A percentile compares a stretch with the other conserved stretches of the same genome.
phyloP scores from a whole-genome alignment of 2,797 vertebrate species.

The Acanthurus leucopareius region DNA sequence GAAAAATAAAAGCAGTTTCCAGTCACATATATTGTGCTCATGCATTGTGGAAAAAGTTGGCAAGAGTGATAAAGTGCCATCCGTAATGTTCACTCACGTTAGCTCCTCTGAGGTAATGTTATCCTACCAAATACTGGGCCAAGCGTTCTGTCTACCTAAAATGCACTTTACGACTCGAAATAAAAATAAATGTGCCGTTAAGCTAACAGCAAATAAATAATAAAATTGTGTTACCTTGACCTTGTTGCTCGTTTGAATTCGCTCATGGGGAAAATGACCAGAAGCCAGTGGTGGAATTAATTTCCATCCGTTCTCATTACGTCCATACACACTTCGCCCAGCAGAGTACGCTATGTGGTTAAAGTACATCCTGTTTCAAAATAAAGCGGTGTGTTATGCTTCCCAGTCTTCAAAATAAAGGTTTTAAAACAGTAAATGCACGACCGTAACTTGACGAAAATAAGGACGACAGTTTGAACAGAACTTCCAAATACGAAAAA shows the following conservation, averaged over 20 bases:
- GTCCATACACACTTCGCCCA: too few relatives aligned
- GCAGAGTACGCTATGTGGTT: neutral
- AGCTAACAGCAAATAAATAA: neutral
- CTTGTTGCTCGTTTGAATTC: conserved; percentile 34
- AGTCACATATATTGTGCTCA: neutral
- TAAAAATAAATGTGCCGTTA: accelerated
- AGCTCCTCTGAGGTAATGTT: conserved; percentile 39
- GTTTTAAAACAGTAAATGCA: neutral
- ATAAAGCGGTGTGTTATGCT: conserved; percentile 21
- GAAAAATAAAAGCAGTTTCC: neutral
- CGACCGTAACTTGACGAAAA: neutral
- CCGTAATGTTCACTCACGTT: conserved; percentile 28
- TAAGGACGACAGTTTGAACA: neutral
- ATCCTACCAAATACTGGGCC: neutral
- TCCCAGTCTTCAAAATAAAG: conserved; percentile 54
- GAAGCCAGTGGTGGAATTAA: conserved; percentile 31
- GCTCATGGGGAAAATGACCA: conserved; percentile 46
- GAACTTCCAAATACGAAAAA: neutral
- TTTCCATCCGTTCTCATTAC: conserved; percentile 11
- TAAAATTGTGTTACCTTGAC: conserved; percentile 61
- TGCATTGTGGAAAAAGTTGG: conserved; percentile 38
- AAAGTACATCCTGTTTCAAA: conserved; percentile 59
- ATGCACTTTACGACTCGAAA: neutral
- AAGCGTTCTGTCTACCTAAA: neutral
- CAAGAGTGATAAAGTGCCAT: neutral